Evolutionary conservation across 2,888 invertebrate genomes (phyloP).

Genomic region (Platypus cylindrus): DNA sequence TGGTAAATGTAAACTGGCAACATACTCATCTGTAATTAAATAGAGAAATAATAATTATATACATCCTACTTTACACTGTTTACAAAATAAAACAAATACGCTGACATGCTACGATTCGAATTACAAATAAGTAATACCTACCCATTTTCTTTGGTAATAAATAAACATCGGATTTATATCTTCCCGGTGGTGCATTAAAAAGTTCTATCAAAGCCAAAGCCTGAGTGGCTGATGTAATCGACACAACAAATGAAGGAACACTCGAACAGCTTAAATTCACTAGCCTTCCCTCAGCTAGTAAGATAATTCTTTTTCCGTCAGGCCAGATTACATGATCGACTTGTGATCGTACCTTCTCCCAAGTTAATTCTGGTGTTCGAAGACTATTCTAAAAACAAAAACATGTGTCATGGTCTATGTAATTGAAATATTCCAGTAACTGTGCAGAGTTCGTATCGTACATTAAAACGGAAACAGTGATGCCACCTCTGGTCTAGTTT

Average conservation of each 20-base stretch:
- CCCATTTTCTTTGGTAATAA: conserved; percentile 97
- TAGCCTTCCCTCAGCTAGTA: conserved; percentile 87
- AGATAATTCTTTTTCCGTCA: conserved; percentile 85
- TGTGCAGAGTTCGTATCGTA: too few species aligned
- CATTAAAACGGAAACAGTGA: too few species aligned
- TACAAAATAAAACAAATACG: too few species aligned
- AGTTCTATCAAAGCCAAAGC: conserved; percentile 93
- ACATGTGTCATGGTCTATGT: not conserved
- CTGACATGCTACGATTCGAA: not conserved
- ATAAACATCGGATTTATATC: conserved; percentile 96
- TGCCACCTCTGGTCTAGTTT: too few species aligned
- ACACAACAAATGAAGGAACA: conserved; percentile 94
- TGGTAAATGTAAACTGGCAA: conserved; percentile 90
- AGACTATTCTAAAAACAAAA: conserved; percentile 57
- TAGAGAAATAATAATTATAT: not conserved
- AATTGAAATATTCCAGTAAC: conserved; percentile 1
- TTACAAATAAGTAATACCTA: conserved; percentile 33
- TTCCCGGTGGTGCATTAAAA: conserved; percentile 86
- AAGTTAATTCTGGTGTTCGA: conserved; percentile 85
- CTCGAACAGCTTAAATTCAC: conserved; percentile 96
- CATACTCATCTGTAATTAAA: conserved; percentile 74
- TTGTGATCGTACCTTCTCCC: conserved; percentile 95
- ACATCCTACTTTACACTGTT: not conserved
- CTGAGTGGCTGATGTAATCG: conserved; percentile 94
- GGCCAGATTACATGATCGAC: conserved; percentile 99